These are phyloP conservation scores for Lithophane leautieri DNA, from an alignment of 2,888 invertebrate species.

Conservation along the genomic window DNA sequence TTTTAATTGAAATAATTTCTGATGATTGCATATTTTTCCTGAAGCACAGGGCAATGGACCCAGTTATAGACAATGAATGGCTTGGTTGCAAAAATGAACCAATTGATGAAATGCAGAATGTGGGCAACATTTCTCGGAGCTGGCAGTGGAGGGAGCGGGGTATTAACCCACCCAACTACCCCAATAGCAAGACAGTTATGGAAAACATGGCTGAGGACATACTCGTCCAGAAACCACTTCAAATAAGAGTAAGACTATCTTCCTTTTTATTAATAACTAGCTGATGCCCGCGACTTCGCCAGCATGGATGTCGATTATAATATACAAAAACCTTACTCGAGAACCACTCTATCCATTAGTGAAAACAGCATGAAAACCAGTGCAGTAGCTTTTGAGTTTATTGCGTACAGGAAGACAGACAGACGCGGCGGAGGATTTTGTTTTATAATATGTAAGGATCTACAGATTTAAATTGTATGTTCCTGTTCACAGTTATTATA, in stretches of 20 bases:
- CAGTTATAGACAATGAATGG: slow-evolving; percentile 85
- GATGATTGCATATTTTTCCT: slow-evolving; percentile 9
- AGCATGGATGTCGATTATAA: too few relatives aligned
- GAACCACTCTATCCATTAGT: too few relatives aligned
- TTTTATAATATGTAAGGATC: too few relatives aligned
- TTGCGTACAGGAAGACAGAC: too few relatives aligned
- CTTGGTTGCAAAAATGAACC: slow-evolving; percentile 83
- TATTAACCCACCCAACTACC: slow-evolving; percentile 80
- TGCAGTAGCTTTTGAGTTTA: too few relatives aligned
- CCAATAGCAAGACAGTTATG: slow-evolving; percentile 88
- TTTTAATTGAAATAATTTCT: slow-evolving; percentile 1
- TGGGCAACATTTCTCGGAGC: slow-evolving; percentile 84
- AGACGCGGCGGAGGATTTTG: too few relatives aligned
- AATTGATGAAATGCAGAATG: slow-evolving; percentile 78
- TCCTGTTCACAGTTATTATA: background rate
- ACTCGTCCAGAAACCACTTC: slow-evolving; percentile 91
- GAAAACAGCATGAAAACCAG: too few relatives aligned
- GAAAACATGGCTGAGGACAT: slow-evolving; percentile 92
- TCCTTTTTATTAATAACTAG: slow-evolving; percentile 11
- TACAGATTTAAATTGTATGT: slow-evolving; percentile 1
- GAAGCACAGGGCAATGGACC: slow-evolving; percentile 81
- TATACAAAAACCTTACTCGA: too few relatives aligned
- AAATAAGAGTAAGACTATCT: slow-evolving; percentile 90
- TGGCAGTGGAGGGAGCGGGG: slow-evolving; percentile 88
- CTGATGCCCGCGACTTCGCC: too few relatives aligned